Evolutionary conservation across 1,140 invertebrate genomes (phyloP).

Genomic region (Triops cancriformis): DNA sequence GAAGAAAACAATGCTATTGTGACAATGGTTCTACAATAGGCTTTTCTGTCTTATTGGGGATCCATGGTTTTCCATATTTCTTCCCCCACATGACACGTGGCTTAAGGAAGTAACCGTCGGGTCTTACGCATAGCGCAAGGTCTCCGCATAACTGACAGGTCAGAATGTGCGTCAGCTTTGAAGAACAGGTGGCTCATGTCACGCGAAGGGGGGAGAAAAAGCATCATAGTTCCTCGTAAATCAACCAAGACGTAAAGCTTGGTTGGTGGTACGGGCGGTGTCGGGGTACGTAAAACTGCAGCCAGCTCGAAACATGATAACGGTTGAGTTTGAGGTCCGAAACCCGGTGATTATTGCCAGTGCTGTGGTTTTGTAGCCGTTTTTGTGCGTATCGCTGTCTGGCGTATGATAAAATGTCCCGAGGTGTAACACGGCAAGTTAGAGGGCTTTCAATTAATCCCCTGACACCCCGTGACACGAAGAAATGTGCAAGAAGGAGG

Average conservation of each 20-base stretch:
- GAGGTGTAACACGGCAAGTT: neutral
- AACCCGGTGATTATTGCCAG: neutral
- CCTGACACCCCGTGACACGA: neutral
- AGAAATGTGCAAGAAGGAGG: neutral
- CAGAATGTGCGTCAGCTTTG: neutral
- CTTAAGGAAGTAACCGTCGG: neutral
- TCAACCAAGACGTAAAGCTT: neutral
- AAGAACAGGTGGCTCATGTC: slow-evolving; percentile 7
- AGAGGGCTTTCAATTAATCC: neutral
- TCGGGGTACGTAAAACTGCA: neutral
- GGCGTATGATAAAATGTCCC: neutral
- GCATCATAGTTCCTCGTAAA: neutral
- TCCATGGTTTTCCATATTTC: neutral
- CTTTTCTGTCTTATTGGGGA: neutral
- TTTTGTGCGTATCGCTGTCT: neutral
- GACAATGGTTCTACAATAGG: neutral
- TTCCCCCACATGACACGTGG: neutral
- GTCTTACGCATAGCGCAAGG: neutral
- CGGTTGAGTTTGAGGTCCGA: neutral
- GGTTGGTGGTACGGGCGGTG: slow-evolving; percentile 1
- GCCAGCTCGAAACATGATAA: neutral
- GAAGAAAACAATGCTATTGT: neutral
- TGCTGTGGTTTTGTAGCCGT: neutral
- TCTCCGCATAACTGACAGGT: neutral
- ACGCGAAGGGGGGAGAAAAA: neutral